These are phyloP conservation scores for Cebidichthys violaceus DNA, from an alignment of 2,113 vertebrate species.

Conservation along the genomic window DNA sequence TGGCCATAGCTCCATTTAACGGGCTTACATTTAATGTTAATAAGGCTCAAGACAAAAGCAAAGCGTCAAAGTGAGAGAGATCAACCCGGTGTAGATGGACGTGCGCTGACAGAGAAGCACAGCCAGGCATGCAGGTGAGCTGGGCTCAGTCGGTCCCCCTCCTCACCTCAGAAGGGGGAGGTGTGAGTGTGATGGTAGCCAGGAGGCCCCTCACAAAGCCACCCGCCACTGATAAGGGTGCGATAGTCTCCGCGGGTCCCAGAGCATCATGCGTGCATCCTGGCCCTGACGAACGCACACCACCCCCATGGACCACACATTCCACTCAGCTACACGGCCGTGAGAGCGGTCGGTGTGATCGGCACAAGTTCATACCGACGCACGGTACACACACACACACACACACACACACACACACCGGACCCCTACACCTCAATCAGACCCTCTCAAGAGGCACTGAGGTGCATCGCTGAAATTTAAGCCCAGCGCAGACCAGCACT, in stretches of 20 bases:
- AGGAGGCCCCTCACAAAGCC: conserved; percentile 55
- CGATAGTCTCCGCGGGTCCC: conserved; percentile 59
- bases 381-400: conserved; percentile 25
- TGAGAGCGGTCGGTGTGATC: conserved; percentile 68
- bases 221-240: conserved; percentile 72
- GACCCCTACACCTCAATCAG: conserved; percentile 59
- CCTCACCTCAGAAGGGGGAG: conserved; percentile 77
- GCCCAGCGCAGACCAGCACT: conserved; percentile 52
- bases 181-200: conserved; percentile 68
- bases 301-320: conserved; percentile 79
- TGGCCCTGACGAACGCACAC: conserved; percentile 67
- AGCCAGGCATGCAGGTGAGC: conserved; percentile 33
- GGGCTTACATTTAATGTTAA: neutral
- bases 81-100: conserved; percentile 1
- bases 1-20: neutral
- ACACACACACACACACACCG: conserved; percentile 28
- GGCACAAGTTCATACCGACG: conserved; percentile 34
- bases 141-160: conserved; percentile 6
- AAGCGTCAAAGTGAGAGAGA: neutral
- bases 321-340: conserved; percentile 78
- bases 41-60: neutral
- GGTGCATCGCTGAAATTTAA: conserved; percentile 76
- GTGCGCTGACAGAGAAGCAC: conserved; percentile 20
- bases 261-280: conserved; percentile 68
- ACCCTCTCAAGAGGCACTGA: conserved; percentile 75